phyloP scores from a whole-genome alignment of 2,113 vertebrate genomes.

The Sitta europaea region DNA sequence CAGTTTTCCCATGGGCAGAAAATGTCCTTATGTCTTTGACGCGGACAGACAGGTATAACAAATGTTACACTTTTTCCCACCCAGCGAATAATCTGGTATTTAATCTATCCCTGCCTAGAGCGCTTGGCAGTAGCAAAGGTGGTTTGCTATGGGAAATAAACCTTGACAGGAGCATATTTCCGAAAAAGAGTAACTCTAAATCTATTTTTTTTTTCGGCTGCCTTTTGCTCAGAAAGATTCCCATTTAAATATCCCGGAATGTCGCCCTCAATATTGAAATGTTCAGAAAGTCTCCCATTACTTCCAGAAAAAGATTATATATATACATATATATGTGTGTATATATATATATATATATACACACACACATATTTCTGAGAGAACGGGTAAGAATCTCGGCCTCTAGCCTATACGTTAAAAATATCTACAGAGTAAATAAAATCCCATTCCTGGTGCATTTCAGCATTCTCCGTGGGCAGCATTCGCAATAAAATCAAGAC shows the following conservation, averaged over 20 bases:
- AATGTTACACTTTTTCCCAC: slow-evolving; percentile 26
- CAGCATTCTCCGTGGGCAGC: slow-evolving; percentile 6
- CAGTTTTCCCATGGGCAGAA: background rate
- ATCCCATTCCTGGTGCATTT: background rate
- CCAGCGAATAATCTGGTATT: slow-evolving; percentile 36
- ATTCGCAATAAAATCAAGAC: slow-evolving; percentile 30
- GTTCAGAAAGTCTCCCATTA: background rate
- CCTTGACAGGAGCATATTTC: slow-evolving; percentile 71
- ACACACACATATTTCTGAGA: background rate
- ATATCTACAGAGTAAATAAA: background rate
- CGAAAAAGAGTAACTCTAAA: slow-evolving; percentile 47
- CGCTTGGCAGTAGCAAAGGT: slow-evolving; percentile 61
- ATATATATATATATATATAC: no score
- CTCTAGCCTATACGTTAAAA: background rate
- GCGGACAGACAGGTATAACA: background rate
- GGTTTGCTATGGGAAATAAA: slow-evolving; percentile 76
- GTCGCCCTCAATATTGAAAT: background rate
- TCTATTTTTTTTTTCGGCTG: background rate
- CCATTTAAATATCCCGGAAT: background rate
- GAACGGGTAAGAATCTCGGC: background rate
- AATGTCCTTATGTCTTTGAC: background rate
- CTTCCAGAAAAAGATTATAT: background rate
- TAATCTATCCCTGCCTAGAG: slow-evolving; percentile 47
- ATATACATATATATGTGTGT: no score
- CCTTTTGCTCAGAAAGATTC: slow-evolving; percentile 27